A percentile compares a stretch with the other conserved stretches of the same genome.
Evolutionary conservation across 2,797 vertebrate species (phyloP).

Genomic region (Myotis planiceps): DNA sequence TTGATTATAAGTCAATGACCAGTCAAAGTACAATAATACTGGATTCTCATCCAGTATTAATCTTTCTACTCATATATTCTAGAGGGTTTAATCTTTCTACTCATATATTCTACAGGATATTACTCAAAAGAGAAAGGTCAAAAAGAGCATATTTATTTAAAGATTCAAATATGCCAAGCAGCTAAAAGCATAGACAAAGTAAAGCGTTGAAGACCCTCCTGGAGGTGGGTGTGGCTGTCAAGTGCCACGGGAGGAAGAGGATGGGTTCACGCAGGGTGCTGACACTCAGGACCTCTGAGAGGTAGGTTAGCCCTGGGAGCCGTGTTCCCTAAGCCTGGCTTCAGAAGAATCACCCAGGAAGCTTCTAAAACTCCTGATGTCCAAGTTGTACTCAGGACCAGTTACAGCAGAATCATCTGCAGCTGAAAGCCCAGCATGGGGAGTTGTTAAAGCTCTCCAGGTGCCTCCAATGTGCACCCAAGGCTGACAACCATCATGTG

Average conservation of each 20-base stretch:
- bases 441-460: not conserved
- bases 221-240: not conserved
- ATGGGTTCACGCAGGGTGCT: fast-evolving
- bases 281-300: not conserved
- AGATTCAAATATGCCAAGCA: not conserved
- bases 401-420: not conserved
- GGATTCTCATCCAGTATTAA: not conserved
- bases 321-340: not conserved
- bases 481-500: fast-evolving
- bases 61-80: not conserved
- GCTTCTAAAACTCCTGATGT: not conserved
- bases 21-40: not conserved
- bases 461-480: not conserved
- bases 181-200: not conserved
- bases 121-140: not conserved
- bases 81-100: not conserved
- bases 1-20: not conserved
- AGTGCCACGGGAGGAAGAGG: not conserved
- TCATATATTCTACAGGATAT: not conserved
- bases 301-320: not conserved
- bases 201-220: not conserved
- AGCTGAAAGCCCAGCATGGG: not conserved
- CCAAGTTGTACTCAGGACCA: not conserved
- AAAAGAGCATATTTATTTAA: not conserved
- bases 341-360: not conserved